Base-by-base conservation (phyloP, 2,888 invertebrate genomes). In the Drosophila nr. perissopoda region DNA sequence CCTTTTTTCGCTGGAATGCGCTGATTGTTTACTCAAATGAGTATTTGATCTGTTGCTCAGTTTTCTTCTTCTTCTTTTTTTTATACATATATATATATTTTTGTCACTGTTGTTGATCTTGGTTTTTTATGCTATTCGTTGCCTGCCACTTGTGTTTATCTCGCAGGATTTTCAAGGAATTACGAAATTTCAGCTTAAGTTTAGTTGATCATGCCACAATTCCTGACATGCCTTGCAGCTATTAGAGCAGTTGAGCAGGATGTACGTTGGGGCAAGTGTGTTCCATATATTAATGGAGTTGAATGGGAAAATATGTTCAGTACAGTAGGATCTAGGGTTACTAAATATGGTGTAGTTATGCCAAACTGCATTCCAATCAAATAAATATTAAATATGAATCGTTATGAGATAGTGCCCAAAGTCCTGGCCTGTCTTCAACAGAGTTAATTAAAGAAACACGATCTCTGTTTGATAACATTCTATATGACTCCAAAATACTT, bases 1-100 rank as follows among this genome's bases (percentile, higher is more conserved):
- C 87, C 89, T 87, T 84, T 82, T 88, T 87, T 87, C 85, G 42
- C 67, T 75, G 89, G 89, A 87, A 87, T 86, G 76, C 80, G 65
- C 58, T 40, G 80, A 80, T 78, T 86, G 87, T 86, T 86, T 89
- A 89, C 85, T 79, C 80, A 78, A 86, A 86, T 82, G 83, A 80
- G 71, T 89, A 83, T 87, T 87, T 84, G 87, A 87, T 87, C 89
- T 81, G 63, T 69, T 62, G 60, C 58, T 81, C 72, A 62, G 66
- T 62, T 81, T 69, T 56, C 58, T 60, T 81, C 69, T 66, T 64
- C 49, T 49, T 45, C 53, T 18, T 60, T 11, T 42, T 42, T 48
- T 40, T 62, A 31, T 31, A 10, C 10, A 31, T 2, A 31, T 3
- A 31, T 31, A 33, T 33, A 33, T 69, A 54, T 61, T 56, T 80